Evolutionary conservation across 2,113 vertebrate genomes (phyloP).

Genomic region (Sturnus vulgaris): DNA sequence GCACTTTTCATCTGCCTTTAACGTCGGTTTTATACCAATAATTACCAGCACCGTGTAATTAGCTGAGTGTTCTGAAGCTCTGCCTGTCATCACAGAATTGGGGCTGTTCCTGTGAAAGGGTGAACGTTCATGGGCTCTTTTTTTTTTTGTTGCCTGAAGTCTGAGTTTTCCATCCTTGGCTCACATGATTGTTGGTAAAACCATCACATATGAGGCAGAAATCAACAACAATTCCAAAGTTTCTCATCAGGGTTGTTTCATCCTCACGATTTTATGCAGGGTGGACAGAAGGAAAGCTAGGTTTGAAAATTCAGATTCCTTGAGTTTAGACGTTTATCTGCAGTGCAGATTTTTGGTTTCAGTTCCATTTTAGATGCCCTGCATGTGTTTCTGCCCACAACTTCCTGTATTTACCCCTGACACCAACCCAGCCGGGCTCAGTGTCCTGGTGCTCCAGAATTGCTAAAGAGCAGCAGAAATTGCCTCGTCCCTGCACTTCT

Average conservation of each 20-base stretch:
- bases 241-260: background rate
- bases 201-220: background rate
- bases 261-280: background rate
- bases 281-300: background rate
- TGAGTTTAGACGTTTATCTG: fast-evolving
- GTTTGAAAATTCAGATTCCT: background rate
- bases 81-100: background rate
- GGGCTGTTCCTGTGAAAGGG: background rate
- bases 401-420: background rate
- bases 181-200: background rate
- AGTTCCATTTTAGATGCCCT: background rate
- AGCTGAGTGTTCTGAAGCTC: constrained; percentile 20
- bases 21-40: background rate
- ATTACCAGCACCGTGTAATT: constrained; percentile 39
- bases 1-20: constrained; percentile 31
- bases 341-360: background rate
- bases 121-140: background rate
- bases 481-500: fast-evolving
- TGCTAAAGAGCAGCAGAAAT: background rate
- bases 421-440: background rate
- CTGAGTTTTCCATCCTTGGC: background rate
- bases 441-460: background rate
- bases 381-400: fast-evolving
- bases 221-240: background rate
- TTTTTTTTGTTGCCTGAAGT: background rate